Evolutionary conservation across 2,797 vertebrate genomes (phyloP).

Genomic region (Eulemur coronatus): DNA sequence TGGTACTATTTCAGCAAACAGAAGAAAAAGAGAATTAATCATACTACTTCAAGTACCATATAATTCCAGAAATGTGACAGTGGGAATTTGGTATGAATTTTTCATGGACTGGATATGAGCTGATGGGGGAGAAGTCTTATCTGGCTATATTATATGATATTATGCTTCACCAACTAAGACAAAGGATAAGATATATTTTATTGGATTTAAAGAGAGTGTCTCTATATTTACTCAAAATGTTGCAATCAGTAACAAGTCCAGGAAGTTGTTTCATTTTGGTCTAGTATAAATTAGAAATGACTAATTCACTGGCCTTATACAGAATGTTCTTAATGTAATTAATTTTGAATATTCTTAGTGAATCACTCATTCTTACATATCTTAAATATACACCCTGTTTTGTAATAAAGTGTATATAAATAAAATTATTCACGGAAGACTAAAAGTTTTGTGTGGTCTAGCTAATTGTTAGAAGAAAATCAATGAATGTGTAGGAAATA

Average conservation of each 20-base stretch:
- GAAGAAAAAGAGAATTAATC: slow-evolving; percentile 63
- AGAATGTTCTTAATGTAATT: slow-evolving; percentile 57
- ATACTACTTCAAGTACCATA: neutral
- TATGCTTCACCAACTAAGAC: slow-evolving; percentile 27
- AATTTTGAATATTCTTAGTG: slow-evolving; percentile 45
- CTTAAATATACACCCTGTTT: slow-evolving; percentile 27
- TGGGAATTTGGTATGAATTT: slow-evolving; percentile 48
- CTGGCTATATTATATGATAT: slow-evolving; percentile 13
- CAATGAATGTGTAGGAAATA: neutral
- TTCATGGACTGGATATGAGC: neutral
- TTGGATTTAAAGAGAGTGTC: slow-evolving; percentile 26
- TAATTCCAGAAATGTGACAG: slow-evolving; percentile 14
- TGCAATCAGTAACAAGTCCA: slow-evolving; percentile 7
- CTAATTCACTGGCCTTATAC: slow-evolving; percentile 24
- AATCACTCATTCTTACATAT: slow-evolving; percentile 42
- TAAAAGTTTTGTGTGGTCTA: neutral
- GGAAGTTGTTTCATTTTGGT: slow-evolving; percentile 54
- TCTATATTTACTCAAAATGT: slow-evolving; percentile 50
- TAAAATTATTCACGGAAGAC: slow-evolving; percentile 22
- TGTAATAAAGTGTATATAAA: slow-evolving; percentile 16
- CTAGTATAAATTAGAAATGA: slow-evolving; percentile 35
- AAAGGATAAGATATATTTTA: slow-evolving; percentile 23
- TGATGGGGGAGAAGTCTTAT: neutral
- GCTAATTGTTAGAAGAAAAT: slow-evolving; percentile 26
- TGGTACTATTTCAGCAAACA: slow-evolving; percentile 63